These are phyloP conservation scores for Junonia oenone DNA, from an alignment of 2,888 invertebrate species.

Conservation along the genomic window DNA sequence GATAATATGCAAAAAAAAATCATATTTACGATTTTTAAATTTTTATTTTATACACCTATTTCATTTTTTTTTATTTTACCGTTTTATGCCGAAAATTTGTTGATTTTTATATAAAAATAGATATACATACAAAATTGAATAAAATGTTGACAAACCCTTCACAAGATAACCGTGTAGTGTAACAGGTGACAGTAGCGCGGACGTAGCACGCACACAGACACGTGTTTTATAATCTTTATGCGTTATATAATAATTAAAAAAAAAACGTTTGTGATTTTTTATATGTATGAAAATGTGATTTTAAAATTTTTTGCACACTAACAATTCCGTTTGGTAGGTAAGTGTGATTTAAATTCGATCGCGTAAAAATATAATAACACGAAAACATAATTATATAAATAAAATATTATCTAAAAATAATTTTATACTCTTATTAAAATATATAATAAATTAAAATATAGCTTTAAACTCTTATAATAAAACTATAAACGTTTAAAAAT, in stretches of 20 bases:
- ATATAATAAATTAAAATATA: no score
- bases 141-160: slow-evolving; percentile 19
- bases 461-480: no score
- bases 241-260: slow-evolving; percentile 35
- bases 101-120: no score
- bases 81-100: background rate
- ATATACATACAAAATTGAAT: background rate
- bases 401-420: background rate
- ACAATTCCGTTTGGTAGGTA: background rate
- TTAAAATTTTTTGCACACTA: background rate
- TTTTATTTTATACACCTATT: no score
- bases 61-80: no score
- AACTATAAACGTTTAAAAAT: no score
- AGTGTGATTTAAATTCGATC: background rate
- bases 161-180: slow-evolving; percentile 2
- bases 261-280: slow-evolving; percentile 25
- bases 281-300: background rate
- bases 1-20: no score
- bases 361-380: background rate
- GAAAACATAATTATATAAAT: background rate
- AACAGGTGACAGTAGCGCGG: slow-evolving; percentile 16
- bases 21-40: no score
- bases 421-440: no score
- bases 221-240: slow-evolving; percentile 7
- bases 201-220: slow-evolving; percentile 8